Percentiles rank a stretch among this genome's conserved stretches.
phyloP scores from a whole-genome alignment of 2,797 vertebrate species.

The Pseudochaenichthys georgianus region DNA sequence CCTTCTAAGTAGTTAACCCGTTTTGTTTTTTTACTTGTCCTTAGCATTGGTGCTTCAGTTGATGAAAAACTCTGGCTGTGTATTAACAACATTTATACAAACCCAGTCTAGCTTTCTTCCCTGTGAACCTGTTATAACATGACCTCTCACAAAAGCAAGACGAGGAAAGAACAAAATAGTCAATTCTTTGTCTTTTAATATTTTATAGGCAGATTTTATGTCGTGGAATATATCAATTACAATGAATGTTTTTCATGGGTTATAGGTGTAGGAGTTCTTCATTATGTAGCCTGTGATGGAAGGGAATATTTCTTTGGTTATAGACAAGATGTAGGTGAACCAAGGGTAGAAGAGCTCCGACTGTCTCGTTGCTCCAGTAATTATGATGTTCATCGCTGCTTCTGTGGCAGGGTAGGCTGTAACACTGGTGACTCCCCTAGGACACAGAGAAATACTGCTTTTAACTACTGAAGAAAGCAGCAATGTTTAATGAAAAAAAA shows the following conservation, averaged over 20 bases:
- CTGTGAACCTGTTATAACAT: not conserved
- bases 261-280: conserved; percentile 75
- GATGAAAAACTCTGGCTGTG: not conserved
- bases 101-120: not conserved
- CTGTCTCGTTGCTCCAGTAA: conserved; percentile 78
- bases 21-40: not conserved
- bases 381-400: conserved; percentile 87
- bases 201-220: not conserved
- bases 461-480: not conserved
- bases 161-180: not conserved
- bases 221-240: not conserved
- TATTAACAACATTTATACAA: not conserved
- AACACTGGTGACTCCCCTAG: conserved; percentile 76
- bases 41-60: not conserved
- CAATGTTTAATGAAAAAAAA: not conserved
- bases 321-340: conserved; percentile 68
- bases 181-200: not conserved
- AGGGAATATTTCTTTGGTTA: conserved; percentile 83
- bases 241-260: conserved; percentile 41
- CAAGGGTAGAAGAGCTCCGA: conserved; percentile 87
- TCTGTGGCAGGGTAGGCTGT: conserved; percentile 84
- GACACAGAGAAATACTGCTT: conserved; percentile 10
- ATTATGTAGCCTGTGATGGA: conserved; percentile 69
- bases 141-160: conserved; percentile 11
- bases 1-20: not conserved